Evolutionary conservation across 2,797 vertebrate species (phyloP).

Genomic region (Enteromius anoplus): DNA sequence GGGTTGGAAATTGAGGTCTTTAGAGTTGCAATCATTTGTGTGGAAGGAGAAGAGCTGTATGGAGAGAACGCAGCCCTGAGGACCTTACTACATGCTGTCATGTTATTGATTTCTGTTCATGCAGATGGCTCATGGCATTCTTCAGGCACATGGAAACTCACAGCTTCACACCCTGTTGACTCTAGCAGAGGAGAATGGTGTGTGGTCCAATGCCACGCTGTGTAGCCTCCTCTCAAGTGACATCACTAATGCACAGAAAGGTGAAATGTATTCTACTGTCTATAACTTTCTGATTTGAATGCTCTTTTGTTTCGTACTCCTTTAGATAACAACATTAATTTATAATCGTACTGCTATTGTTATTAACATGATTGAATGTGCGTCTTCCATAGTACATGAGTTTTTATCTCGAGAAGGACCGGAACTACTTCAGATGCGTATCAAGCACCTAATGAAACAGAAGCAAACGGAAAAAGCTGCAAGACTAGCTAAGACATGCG

Average conservation of each 20-base stretch:
- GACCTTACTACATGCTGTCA: too few relatives aligned
- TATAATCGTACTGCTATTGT: background rate
- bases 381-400: slow-evolving; percentile 83
- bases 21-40: too few relatives aligned
- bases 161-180: slow-evolving; percentile 89
- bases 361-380: background rate
- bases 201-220: slow-evolving; percentile 91
- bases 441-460: slow-evolving; percentile 97
- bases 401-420: slow-evolving; percentile 92
- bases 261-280: slow-evolving; percentile 68
- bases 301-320: slow-evolving; percentile 54
- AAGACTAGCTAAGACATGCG: slow-evolving; percentile 90
- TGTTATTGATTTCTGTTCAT: slow-evolving; percentile 48
- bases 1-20: too few relatives aligned
- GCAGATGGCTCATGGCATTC: slow-evolving; percentile 90
- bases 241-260: slow-evolving; percentile 85
- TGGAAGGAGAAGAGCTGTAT: too few relatives aligned
- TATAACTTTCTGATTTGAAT: background rate
- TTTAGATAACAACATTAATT: background rate
- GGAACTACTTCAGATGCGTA: slow-evolving; percentile 92
- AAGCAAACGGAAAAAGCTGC: slow-evolving; percentile 90
- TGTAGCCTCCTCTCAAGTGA: slow-evolving; percentile 90
- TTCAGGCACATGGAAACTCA: slow-evolving; percentile 90
- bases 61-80: too few relatives aligned
- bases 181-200: slow-evolving; percentile 89